Evolutionary conservation across 1,140 invertebrate species (phyloP), one percentile per base, ranked within the genome.

Genomic region (Drosophila sulfurigaster): DNA sequence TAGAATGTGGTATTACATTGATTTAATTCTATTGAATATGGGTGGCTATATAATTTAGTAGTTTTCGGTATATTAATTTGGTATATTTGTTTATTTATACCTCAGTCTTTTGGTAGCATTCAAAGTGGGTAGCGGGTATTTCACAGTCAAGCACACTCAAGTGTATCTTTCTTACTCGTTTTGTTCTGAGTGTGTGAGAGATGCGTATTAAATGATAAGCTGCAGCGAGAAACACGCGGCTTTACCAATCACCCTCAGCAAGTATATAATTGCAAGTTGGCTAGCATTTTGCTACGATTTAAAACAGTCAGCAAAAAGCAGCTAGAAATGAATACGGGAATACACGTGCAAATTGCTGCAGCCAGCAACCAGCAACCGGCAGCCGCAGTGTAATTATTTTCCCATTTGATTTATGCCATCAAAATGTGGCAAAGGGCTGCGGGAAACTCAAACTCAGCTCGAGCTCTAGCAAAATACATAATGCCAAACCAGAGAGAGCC

Each of bases 171-270:
- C 3, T 25, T 25, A 25, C 3, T 25, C 20, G 20, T 25, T 4
- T 25, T 25, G 20, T 25, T 4, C 3, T 25, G 20, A 25, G 81
- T 83, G 81, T 78, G 81, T 81, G 58, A 46, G 68, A 86, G 82
- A 86, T 86, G 78, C 82, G 82, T 86, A 81, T 86, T 86, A 86
- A 86, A 86, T 86, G 82, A 86, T 86, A 86, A 76, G 71, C 70
- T 66, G 67, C 70, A 64, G 56, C 57, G 58, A 58, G 16, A 46
- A 70, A 65, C 73, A 71, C 67, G 65, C 57, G 72, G 45, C 59
- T 63, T 63, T 46, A 70, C 48, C 62, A 69, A 78, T 58, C 64
- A 45, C 56, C 51, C 13, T 25, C 78, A 63, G 67, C 62, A 58
- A 62, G 25, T 28, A 48, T 43, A 76, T 86, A 86, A 86, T 86